These are phyloP conservation scores for Rhagoletis pomonella DNA, from an alignment of 1,140 invertebrate species.

Conservation along the genomic window DNA sequence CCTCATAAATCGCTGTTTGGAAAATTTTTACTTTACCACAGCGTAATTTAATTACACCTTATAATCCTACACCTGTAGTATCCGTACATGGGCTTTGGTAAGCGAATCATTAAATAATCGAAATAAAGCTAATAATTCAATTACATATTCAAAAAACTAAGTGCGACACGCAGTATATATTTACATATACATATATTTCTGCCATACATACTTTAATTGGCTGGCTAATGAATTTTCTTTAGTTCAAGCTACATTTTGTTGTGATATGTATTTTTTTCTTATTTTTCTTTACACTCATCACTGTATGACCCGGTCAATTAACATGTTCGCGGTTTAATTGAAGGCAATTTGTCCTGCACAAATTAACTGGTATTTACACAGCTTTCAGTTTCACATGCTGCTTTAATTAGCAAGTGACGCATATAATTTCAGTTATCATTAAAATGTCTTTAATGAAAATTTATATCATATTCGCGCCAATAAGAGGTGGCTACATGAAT, in stretches of 20 bases:
- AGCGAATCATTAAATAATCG: too few relatives aligned
- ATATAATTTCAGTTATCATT: not conserved
- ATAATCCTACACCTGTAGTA: too few relatives aligned
- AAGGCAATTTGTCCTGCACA: conserved; percentile 3
- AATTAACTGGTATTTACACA: conserved; percentile 25
- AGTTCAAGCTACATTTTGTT: not conserved
- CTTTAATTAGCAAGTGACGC: not conserved
- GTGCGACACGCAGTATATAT: not conserved
- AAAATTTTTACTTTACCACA: too few relatives aligned
- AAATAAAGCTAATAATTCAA: too few relatives aligned
- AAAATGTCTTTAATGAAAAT: too few relatives aligned
- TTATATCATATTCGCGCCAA: too few relatives aligned
- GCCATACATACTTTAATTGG: too few relatives aligned
- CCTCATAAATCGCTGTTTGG: too few relatives aligned
- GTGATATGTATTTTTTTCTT: not conserved
- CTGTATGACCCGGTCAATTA: not conserved
- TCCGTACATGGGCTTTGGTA: too few relatives aligned
- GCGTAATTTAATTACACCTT: too few relatives aligned
- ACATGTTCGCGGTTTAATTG: not conserved
- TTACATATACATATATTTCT: not conserved
- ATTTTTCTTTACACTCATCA: not conserved
- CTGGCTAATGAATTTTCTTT: not conserved
- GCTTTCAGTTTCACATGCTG: conserved; percentile 33
- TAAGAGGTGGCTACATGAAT: too few relatives aligned
- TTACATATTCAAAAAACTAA: too few relatives aligned